Conservation (phyloP, 2,888 invertebrate genomes). For the Empis stercorea region DNA sequence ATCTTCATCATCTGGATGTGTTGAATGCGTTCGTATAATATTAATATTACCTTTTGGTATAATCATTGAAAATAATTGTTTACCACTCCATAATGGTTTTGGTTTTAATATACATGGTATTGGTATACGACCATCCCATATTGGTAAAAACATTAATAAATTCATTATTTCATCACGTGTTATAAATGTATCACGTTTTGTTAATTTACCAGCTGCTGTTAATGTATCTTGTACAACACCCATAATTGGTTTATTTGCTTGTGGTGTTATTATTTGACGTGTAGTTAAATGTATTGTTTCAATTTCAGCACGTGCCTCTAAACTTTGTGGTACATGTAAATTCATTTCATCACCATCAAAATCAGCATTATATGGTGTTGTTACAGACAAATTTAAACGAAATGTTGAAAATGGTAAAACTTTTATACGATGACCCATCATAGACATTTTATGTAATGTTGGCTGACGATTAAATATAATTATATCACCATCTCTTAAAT, state of each 20-base stretch:
- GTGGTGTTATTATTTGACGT: slow-evolving; percentile 52
- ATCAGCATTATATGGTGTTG: slow-evolving; percentile 57
- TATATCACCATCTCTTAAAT: slow-evolving; percentile 51
- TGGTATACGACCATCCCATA: slow-evolving; percentile 96
- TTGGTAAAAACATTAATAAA: slow-evolving; percentile 89
- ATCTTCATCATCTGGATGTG: slow-evolving; percentile 89
- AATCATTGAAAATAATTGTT: slow-evolving; percentile 89
- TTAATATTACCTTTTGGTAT: slow-evolving; percentile 79
- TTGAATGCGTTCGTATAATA: slow-evolving; percentile 88
- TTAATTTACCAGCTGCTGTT: slow-evolving; percentile 91
- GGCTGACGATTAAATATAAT: slow-evolving; percentile 57
- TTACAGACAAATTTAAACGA: slow-evolving; percentile 51
- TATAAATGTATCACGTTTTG: slow-evolving; percentile 90
- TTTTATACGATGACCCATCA: slow-evolving; percentile 50
- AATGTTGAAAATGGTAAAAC: slow-evolving; percentile 59
- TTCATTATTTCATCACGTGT: slow-evolving; percentile 96
- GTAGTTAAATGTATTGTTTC: slow-evolving; percentile 47
- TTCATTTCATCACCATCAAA: slow-evolving; percentile 64
- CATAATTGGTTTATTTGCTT: slow-evolving; percentile 73
- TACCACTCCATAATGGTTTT: slow-evolving; percentile 86
- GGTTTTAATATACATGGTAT: slow-evolving; percentile 76
- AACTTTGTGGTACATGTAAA: slow-evolving; percentile 48
- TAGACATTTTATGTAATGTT: slow-evolving; percentile 57
- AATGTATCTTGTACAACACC: slow-evolving; percentile 96
- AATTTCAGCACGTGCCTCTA: slow-evolving; percentile 49